Conservation (phyloP, 2,888 invertebrate species). For the Eupithecia vulgata region DNA sequence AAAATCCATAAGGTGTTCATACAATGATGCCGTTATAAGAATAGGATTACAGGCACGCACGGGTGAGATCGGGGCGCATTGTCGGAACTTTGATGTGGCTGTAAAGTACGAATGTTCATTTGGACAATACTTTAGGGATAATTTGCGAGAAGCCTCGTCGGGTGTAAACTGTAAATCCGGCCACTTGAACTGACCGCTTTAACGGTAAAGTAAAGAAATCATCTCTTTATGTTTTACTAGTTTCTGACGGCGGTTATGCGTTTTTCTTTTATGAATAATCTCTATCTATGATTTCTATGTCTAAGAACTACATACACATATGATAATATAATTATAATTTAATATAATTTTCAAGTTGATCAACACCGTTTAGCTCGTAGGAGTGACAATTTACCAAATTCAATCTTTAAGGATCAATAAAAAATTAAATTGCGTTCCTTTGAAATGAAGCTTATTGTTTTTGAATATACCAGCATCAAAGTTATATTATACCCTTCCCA, state of each 20-base stretch:
- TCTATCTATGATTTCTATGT: background rate
- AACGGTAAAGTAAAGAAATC: conserved; percentile 38
- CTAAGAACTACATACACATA: background rate
- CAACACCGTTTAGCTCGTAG: background rate
- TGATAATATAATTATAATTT: background rate
- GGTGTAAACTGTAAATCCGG: conserved; percentile 76
- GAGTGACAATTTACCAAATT: background rate
- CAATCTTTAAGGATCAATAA: background rate
- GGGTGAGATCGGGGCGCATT: conserved; percentile 70
- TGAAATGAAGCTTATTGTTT: no score
- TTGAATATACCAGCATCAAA: no score
- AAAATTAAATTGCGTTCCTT: no score
- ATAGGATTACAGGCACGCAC: conserved; percentile 83
- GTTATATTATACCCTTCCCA: no score
- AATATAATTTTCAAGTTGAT: no score
- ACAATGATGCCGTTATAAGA: conserved; percentile 78
- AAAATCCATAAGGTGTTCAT: conserved; percentile 73
- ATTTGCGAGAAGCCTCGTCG: conserved; percentile 63
- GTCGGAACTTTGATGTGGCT: conserved; percentile 80
- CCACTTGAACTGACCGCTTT: conserved; percentile 58
- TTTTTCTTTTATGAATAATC: background rate
- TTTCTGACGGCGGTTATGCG: background rate
- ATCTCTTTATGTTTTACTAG: background rate
- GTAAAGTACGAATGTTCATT: conserved; percentile 65
- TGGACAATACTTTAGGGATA: conserved; percentile 66